Conservation (phyloP, 2,113 vertebrate species). For the Otis tarda region DNA sequence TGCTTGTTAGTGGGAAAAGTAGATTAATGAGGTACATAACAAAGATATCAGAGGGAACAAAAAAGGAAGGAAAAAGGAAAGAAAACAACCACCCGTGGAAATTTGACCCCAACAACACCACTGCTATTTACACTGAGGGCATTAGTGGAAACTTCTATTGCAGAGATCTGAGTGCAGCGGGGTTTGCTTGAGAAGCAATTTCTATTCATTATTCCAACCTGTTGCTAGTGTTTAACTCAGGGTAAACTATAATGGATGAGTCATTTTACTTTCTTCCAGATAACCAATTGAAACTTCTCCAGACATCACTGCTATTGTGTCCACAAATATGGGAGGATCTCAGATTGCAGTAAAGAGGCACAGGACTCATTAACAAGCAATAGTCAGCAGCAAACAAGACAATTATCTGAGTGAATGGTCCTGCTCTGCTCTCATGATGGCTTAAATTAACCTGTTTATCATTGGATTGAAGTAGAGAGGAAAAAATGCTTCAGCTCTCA, state of each 20-base stretch:
- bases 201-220: neutral
- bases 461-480: neutral
- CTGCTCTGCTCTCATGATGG: neutral
- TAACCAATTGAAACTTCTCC: neutral
- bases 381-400: neutral
- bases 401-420: neutral
- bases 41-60: neutral
- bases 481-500: neutral
- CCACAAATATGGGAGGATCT: neutral
- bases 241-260: neutral
- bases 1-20: neutral
- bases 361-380: neutral
- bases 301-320: neutral
- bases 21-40: neutral
- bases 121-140: neutral
- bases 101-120: neutral
- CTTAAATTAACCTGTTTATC: constrained; percentile 7
- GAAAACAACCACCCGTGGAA: neutral
- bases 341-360: neutral
- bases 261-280: neutral
- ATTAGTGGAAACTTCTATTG: neutral
- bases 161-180: neutral
- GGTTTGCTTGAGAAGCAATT: neutral
- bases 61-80: neutral
- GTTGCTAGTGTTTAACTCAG: neutral